These are phyloP conservation scores for Peromyscus attwateri DNA, from an alignment of 2,797 vertebrate species.

Conservation along the genomic window DNA sequence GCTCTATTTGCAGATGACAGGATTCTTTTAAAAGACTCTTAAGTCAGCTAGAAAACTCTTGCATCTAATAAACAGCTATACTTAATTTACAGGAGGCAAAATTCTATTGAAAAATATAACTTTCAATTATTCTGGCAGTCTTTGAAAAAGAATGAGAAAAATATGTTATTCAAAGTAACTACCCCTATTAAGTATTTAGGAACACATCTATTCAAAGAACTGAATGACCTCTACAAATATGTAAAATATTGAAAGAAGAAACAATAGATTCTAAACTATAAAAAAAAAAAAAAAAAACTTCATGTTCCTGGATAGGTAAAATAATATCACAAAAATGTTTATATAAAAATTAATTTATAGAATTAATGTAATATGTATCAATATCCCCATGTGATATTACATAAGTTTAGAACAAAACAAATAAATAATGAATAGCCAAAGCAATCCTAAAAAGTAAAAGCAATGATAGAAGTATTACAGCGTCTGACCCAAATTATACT, in stretches of 20 bases:
- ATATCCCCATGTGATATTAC: background rate
- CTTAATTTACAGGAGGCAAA: background rate
- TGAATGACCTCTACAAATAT: background rate
- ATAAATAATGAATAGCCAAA: background rate
- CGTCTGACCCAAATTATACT: background rate
- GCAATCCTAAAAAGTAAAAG: background rate
- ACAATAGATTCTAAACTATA: background rate
- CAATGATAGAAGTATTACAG: background rate
- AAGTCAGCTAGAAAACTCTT: background rate
- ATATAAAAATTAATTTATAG: background rate
- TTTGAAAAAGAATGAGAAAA: background rate
- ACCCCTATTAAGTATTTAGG: background rate
- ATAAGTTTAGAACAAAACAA: background rate
- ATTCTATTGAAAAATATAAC: background rate
- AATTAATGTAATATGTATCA: background rate
- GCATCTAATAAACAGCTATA: background rate
- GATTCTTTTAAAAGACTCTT: background rate
- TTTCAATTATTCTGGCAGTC: background rate
- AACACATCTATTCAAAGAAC: background rate
- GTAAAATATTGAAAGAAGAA: background rate
- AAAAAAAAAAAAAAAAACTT: background rate
- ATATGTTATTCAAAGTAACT: background rate
- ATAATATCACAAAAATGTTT: background rate
- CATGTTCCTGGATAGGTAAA: background rate
- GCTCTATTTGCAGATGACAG: background rate